phyloP scores from a whole-genome alignment of 2,888 invertebrate genomes.

The Erebia epiphron region DNA sequence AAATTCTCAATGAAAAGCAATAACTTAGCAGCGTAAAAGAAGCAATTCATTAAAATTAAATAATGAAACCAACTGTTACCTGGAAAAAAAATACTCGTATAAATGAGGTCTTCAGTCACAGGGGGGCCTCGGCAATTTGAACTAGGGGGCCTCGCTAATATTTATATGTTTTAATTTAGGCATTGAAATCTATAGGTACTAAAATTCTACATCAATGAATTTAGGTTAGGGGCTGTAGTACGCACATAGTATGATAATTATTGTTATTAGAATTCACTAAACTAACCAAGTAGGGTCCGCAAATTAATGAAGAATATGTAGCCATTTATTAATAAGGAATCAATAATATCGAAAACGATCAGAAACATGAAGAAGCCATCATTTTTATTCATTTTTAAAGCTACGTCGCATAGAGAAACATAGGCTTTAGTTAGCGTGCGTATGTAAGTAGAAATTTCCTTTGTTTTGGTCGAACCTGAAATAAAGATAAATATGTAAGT shows the following conservation, averaged over 20 bases:
- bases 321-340: slow-evolving; percentile 1
- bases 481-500: background rate
- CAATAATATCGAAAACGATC: slow-evolving; percentile 1
- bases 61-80: background rate
- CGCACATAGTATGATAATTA: background rate
- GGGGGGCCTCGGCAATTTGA: background rate
- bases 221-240: background rate
- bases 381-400: background rate
- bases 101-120: no score
- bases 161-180: no score
- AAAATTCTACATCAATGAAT: no score
- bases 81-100: background rate
- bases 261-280: background rate
- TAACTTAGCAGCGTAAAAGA: background rate
- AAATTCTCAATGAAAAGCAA: slow-evolving; percentile 5
- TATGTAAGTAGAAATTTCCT: background rate
- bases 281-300: background rate
- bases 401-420: slow-evolving; percentile 7
- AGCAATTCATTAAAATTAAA: background rate
- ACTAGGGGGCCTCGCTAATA: background rate
- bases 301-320: background rate
- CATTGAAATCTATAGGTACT: no score
- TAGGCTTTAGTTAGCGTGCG: slow-evolving; percentile 2
- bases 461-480: background rate
- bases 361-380: slow-evolving; percentile 10